Percentiles rank a stretch among this genome's conserved stretches.
phyloP scores from a whole-genome alignment of 1,140 invertebrate species.

The Drosophila azteca region DNA sequence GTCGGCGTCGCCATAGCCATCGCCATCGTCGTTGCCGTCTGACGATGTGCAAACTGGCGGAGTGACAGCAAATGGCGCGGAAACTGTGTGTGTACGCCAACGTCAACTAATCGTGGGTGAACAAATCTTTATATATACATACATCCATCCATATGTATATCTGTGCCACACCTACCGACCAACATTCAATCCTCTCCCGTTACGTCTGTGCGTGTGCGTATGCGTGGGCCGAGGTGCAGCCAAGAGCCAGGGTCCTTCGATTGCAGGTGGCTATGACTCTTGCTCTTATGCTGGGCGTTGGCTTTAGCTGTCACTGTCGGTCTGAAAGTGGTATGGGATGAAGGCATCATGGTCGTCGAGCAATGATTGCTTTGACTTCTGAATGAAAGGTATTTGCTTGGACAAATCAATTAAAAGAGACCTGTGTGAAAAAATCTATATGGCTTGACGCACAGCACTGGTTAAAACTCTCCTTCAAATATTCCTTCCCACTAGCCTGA shows the following conservation, averaged over 20 bases:
- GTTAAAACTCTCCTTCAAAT: no score
- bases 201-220: constrained; percentile 24
- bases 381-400: constrained; percentile 14
- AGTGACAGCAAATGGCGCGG: constrained; percentile 81
- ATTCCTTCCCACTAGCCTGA: no score
- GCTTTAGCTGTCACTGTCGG: no score
- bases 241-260: constrained; percentile 41
- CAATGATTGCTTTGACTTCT: constrained; percentile 66
- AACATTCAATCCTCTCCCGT: neutral
- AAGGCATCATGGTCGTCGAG: neutral
- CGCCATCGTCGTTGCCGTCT: constrained; percentile 40
- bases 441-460: no score
- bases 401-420: no score
- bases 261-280: constrained; percentile 36
- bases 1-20: constrained; percentile 22
- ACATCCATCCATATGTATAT: constrained; percentile 72
- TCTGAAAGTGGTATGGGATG: no score
- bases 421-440: no score
- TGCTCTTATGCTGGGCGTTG: no score
- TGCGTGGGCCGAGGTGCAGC: constrained; percentile 6
- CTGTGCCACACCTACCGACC: constrained; percentile 74
- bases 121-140: constrained; percentile 62
- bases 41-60: constrained; percentile 81
- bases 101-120: constrained; percentile 81
- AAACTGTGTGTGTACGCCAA: constrained; percentile 72